Evolutionary conservation across 2,797 vertebrate genomes (phyloP).

Genomic region (Siniperca undulata): DNA sequence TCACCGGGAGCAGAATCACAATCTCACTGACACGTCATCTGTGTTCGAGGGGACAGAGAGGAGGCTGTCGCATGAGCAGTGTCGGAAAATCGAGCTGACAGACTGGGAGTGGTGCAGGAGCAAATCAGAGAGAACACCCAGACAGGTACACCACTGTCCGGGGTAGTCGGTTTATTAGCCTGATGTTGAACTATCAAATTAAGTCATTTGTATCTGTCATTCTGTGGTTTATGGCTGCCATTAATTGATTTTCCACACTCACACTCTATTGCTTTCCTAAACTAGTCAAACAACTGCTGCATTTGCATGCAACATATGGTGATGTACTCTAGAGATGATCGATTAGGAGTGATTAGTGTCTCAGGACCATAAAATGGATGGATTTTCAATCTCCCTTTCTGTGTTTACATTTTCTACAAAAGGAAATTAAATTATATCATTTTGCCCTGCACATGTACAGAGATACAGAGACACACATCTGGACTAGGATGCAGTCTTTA

Average conservation of each 20-base stretch:
- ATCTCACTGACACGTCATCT: constrained; percentile 69
- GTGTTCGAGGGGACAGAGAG: constrained; percentile 89
- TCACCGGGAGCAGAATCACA: constrained; percentile 72
- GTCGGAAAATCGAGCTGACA: constrained; percentile 88
- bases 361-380: background rate
- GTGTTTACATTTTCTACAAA: constrained; percentile 43
- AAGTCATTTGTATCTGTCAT: constrained; percentile 44
- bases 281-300: constrained; percentile 31
- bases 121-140: constrained; percentile 94
- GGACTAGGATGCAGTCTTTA: constrained; percentile 16
- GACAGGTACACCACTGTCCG: constrained; percentile 89
- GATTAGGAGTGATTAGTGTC: constrained; percentile 21
- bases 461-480: constrained; percentile 13
- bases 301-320: constrained; percentile 32
- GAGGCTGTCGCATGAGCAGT: constrained; percentile 90
- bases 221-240: constrained; percentile 32
- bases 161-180: constrained; percentile 9
- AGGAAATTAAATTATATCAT: constrained; percentile 42
- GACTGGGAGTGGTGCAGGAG: constrained; percentile 99
- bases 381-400: constrained; percentile 26
- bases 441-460: constrained; percentile 7
- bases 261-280: constrained; percentile 23
- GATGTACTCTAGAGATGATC: background rate
- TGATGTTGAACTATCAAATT: constrained; percentile 38
- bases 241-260: constrained; percentile 42